These are phyloP conservation scores for Drosophila nigricruria DNA, from an alignment of 2,888 invertebrate genomes.

Conservation along the genomic window DNA sequence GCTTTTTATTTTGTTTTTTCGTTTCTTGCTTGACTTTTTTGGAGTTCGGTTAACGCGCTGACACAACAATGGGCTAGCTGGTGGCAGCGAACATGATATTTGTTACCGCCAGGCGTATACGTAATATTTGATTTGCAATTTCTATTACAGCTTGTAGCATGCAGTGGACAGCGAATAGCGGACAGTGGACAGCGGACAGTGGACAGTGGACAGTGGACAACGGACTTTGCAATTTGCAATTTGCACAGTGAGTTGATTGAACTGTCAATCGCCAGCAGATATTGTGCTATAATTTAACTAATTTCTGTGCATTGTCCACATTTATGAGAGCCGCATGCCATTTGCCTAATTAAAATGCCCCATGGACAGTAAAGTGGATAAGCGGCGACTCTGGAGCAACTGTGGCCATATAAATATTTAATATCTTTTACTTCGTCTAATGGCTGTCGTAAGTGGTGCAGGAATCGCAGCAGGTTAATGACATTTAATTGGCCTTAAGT, in stretches of 20 bases:
- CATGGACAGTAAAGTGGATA: conserved; percentile 9
- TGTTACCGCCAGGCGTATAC: conserved; percentile 58
- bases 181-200: not conserved
- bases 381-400: conserved; percentile 18
- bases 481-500: conserved; percentile 71
- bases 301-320: conserved; percentile 61
- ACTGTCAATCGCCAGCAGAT: conserved; percentile 67
- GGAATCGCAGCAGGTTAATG: conserved; percentile 65
- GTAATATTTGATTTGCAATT: conserved; percentile 76
- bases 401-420: conserved; percentile 66
- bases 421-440: conserved; percentile 51
- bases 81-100: conserved; percentile 48
- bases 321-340: conserved; percentile 65
- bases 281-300: conserved; percentile 64
- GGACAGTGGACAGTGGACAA: conserved; percentile 1
- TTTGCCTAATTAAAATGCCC: conserved; percentile 74
- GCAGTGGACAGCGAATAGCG: not conserved
- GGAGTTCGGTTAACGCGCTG: conserved; percentile 56
- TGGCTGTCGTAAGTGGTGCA: conserved; percentile 48
- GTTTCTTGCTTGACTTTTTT: conserved; percentile 41
- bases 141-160: conserved; percentile 43
- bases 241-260: conserved; percentile 69
- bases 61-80: conserved; percentile 72
- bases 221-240: conserved; percentile 40
- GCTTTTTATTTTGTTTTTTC: conserved; percentile 34